Percentiles rank a stretch among this genome's conserved stretches.
Evolutionary conservation across 2,113 vertebrate species (phyloP).

Genomic region (Calyptommatus sinebrachiatus): DNA sequence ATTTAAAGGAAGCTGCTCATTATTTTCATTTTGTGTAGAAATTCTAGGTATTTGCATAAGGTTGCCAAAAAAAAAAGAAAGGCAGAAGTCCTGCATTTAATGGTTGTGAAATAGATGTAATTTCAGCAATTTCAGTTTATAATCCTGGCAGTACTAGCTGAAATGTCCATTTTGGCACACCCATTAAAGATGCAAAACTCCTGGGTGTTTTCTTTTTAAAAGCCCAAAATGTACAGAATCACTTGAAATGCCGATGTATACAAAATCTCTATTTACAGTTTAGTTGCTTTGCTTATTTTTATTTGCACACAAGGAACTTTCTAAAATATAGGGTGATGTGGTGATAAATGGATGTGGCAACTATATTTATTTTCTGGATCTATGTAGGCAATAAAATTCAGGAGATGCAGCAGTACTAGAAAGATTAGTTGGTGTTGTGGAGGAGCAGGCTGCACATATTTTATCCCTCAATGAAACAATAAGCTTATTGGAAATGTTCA

Average conservation of each 20-base stretch:
- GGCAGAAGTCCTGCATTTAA: no score
- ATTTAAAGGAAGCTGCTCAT: conserved; percentile 31
- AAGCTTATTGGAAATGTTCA: conserved; percentile 1
- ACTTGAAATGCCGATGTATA: conserved; percentile 1
- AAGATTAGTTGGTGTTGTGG: not conserved
- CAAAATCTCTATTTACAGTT: conserved; percentile 26
- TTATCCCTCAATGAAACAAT: not conserved
- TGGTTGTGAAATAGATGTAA: no score
- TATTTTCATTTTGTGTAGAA: conserved; percentile 51
- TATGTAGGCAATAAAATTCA: not conserved
- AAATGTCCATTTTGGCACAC: no score
- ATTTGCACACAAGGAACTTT: conserved; percentile 14
- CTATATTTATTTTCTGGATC: conserved; percentile 1
- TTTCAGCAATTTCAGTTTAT: no score
- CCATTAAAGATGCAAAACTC: no score
- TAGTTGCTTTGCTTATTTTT: conserved; percentile 19
- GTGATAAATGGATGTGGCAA: conserved; percentile 3
- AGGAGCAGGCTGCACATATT: accelerated
- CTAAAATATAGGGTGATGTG: conserved; percentile 12
- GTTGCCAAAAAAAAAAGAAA: no score
- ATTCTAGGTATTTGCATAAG: conserved; percentile 37
- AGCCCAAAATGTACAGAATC: not conserved
- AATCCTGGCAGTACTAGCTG: no score
- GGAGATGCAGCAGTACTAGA: not conserved
- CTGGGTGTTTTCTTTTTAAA: no score